Base-by-base conservation (phyloP, 1,140 invertebrate genomes). In the Drosophila eugracilis region DNA sequence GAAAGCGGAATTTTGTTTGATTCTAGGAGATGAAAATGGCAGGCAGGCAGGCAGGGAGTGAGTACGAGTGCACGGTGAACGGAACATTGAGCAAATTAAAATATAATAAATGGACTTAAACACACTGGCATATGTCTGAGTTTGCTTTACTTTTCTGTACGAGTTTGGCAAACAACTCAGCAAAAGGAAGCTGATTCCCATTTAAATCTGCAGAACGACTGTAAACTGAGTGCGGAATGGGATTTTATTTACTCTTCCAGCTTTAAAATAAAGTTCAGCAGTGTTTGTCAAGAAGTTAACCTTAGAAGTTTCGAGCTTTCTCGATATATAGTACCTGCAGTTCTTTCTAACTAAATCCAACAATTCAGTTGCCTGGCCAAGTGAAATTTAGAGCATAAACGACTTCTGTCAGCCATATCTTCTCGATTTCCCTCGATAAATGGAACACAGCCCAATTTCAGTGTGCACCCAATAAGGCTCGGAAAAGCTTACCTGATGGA, bases 11-110 rank as follows among this genome's bases (percentile, higher is more conserved):
- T 57, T 53, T 54, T 32, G 55, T 59, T 58, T 58, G 39, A 58
- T 63, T 59, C 53, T 12, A 44, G 34, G 19, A 37, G 19, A n/a
- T n/a, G n/a, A n/a, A n/a, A n/a, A n/a, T n/a, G n/a, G n/a, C n/a
- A n/a, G n/a, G 4, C 1, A n/a, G n/a, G 1, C 2, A 3, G 14
- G 34, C 5, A 34, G 34, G 14, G 14, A 6, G 14, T 4, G 2
- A 17, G 36, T 37, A 37, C 0, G 15, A 17, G 22, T 28, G 45
- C 52, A 66, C 72, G 65, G 50, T 80, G 54, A 71, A 84, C 74
- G 62, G 76, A 63, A 86, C 80, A 84, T 86, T 86, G 76, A 85
- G 63, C 80, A 84, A 79, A 60, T 80, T 86, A 85, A 85, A 86
- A 86, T 86, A 84, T 85, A 85, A 84, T 79, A 85, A 79, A 76